phyloP scores from a whole-genome alignment of 2,113 vertebrate genomes.

The Falco punctatus region DNA sequence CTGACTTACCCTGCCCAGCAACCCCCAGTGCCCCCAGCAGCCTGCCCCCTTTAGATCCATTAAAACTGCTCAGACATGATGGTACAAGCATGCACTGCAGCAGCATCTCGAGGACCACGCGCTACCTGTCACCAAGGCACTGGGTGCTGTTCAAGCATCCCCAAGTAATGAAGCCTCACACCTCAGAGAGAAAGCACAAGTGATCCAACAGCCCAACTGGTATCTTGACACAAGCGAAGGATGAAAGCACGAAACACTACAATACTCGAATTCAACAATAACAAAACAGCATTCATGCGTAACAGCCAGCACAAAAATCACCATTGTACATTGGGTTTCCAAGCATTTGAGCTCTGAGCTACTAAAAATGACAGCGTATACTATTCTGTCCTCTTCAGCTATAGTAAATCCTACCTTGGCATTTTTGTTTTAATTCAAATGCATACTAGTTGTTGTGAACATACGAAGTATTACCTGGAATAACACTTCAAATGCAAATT shows the following conservation, averaged over 20 bases:
- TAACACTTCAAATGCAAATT: conserved; percentile 64
- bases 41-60: background rate
- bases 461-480: conserved; percentile 57
- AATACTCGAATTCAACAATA: conserved; percentile 39
- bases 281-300: conserved; percentile 52
- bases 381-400: background rate
- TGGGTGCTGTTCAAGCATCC: background rate
- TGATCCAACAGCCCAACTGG: background rate
- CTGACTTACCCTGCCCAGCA: background rate
- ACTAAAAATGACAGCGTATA: background rate
- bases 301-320: conserved; percentile 19
- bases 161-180: background rate
- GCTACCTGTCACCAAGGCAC: fast-evolving
- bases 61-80: fast-evolving
- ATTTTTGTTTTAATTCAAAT: background rate
- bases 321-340: background rate
- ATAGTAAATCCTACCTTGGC: background rate
- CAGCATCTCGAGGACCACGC: background rate
- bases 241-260: background rate
- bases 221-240: background rate
- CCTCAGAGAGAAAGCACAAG: background rate
- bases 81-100: background rate
- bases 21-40: background rate
- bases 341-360: background rate
- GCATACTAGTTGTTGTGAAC: conserved; percentile 10